Percentiles rank a stretch among this genome's conserved stretches.
These are phyloP conservation scores for Ferdinandea cuprea DNA, from an alignment of 2,888 invertebrate genomes.

Conservation along the genomic window DNA sequence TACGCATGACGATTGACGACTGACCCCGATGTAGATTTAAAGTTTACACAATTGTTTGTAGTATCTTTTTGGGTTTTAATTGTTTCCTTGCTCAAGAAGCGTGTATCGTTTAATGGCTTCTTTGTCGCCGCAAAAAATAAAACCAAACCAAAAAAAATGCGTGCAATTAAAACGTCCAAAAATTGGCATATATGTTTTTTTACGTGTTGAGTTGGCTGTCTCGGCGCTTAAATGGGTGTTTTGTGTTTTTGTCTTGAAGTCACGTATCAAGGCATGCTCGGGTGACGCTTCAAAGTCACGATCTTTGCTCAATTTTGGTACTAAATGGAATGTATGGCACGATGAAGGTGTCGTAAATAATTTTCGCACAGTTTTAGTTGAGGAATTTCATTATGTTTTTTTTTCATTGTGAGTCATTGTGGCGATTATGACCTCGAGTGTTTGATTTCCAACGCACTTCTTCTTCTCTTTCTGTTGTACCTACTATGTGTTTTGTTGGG, in stretches of 20 bases:
- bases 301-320: constrained; percentile 45
- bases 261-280: constrained; percentile 52
- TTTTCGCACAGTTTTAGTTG: constrained; percentile 37
- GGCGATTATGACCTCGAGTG: constrained; percentile 24
- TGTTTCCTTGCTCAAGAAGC: neutral
- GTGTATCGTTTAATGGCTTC: neutral
- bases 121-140: neutral
- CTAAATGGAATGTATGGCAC: constrained; percentile 29
- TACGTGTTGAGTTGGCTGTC: constrained; percentile 44
- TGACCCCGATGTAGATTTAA: neutral
- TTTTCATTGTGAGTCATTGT: neutral
- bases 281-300: constrained; percentile 61
- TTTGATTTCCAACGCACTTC: neutral
- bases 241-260: constrained; percentile 31
- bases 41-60: neutral
- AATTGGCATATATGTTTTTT: constrained; percentile 24
- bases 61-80: neutral
- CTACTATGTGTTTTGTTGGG: neutral
- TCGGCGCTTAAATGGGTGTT: constrained; percentile 22
- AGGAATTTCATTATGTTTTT: constrained; percentile 2
- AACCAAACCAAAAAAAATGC: too few relatives aligned
- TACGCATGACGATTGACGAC: constrained; percentile 2
- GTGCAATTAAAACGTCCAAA: constrained; percentile 16
- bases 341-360: constrained; percentile 27
- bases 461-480: constrained; percentile 3